phyloP scores from a whole-genome alignment of 1,140 invertebrate species.

The Batillaria attramentaria region DNA sequence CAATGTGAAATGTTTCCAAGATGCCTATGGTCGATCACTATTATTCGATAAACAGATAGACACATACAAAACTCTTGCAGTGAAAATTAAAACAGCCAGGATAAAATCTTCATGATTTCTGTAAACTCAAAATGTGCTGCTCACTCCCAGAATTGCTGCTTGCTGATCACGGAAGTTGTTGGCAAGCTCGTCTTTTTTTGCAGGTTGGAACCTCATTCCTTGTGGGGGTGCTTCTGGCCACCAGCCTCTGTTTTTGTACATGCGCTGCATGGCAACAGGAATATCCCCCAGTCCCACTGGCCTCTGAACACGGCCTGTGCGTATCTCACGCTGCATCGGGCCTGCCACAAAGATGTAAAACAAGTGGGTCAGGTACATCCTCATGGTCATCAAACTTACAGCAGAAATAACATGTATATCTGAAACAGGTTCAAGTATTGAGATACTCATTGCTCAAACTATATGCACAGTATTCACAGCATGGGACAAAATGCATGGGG shows the following conservation, averaged over 20 bases:
- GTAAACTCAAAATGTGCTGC: slow-evolving; percentile 26
- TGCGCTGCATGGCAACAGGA: slow-evolving; percentile 54
- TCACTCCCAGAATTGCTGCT: slow-evolving; percentile 58
- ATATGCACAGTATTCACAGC: no score
- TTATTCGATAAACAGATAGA: not conserved
- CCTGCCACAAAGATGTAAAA: slow-evolving; percentile 40
- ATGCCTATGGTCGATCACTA: no score
- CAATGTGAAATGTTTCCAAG: no score
- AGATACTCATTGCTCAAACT: no score
- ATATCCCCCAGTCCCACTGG: slow-evolving; percentile 49
- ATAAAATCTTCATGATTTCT: no score
- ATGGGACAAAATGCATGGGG: no score
- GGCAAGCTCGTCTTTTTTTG: slow-evolving; percentile 53
- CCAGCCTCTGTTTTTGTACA: slow-evolving; percentile 62
- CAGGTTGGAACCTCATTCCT: slow-evolving; percentile 48
- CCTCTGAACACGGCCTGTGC: slow-evolving; percentile 45
- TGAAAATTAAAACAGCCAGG: slow-evolving; percentile 3
- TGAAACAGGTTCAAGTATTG: no score
- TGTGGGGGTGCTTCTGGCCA: slow-evolving; percentile 51
- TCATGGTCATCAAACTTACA: no score
- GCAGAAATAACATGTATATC: no score
- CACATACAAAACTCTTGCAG: not conserved
- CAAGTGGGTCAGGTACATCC: no score
- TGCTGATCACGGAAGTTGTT: slow-evolving; percentile 61
- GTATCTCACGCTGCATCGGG: slow-evolving; percentile 50